A percentile compares a stretch with the other conserved stretches of the same genome.
These are phyloP conservation scores for Salvelinus alpinus DNA, from an alignment of 2,113 vertebrate species.

Conservation along the genomic window DNA sequence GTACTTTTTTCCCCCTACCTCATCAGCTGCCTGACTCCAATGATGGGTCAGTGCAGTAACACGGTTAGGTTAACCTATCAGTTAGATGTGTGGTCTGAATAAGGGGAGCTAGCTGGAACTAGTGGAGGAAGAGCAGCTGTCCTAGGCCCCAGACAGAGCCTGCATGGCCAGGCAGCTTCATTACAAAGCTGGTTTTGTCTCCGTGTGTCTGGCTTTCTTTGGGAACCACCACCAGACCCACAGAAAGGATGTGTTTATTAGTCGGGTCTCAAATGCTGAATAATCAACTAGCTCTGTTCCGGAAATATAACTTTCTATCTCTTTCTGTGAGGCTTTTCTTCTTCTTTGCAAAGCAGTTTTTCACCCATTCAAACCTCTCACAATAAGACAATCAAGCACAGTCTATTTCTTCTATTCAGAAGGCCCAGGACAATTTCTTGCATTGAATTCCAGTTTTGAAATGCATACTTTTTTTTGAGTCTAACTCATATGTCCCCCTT, in stretches of 20 bases:
- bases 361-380: not conserved
- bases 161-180: slow-evolving; percentile 20
- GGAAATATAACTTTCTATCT: slow-evolving; percentile 23
- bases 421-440: not conserved
- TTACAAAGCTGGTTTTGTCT: slow-evolving; percentile 66
- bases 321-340: slow-evolving; percentile 40
- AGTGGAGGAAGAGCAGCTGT: slow-evolving; percentile 63
- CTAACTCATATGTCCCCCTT: not conserved
- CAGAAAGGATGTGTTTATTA: slow-evolving; percentile 65
- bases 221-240: slow-evolving; percentile 24
- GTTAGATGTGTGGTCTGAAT: slow-evolving; percentile 27
- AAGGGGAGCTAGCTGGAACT: slow-evolving; percentile 31
- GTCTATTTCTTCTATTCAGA: not conserved
- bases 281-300: slow-evolving; percentile 48
- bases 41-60: slow-evolving; percentile 23
- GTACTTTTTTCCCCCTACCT: not conserved
- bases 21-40: slow-evolving; percentile 34
- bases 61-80: slow-evolving; percentile 20
- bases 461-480: not conserved
- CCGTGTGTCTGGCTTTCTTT: slow-evolving; percentile 9
- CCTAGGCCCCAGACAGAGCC: slow-evolving; percentile 45
- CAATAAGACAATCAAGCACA: not conserved
- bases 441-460: not conserved
- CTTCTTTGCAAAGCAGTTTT: slow-evolving; percentile 53
- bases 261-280: slow-evolving; percentile 53